These are phyloP conservation scores for Tenrec ecaudatus DNA, from an alignment of 2,113 vertebrate genomes.

Conservation along the genomic window DNA sequence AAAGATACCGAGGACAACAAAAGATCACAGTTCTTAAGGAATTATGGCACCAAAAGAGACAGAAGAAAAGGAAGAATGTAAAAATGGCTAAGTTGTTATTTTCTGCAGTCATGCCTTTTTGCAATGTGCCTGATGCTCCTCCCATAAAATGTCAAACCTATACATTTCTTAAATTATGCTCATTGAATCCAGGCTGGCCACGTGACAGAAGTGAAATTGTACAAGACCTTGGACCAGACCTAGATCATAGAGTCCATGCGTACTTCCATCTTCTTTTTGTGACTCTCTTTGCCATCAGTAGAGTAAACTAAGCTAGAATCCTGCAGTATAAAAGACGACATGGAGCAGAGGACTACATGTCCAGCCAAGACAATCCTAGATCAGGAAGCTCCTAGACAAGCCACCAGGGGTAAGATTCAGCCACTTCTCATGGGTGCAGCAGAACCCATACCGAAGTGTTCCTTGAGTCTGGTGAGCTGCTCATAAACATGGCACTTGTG, in stretches of 20 bases:
- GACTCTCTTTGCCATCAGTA: not conserved
- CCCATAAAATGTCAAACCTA: not conserved
- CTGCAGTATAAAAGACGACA: not conserved
- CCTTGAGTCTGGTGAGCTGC: too few relatives aligned
- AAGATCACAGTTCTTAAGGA: not conserved
- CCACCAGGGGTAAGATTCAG: too few relatives aligned
- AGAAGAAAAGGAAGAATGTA: not conserved
- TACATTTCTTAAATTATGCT: not conserved
- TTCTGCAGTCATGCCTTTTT: not conserved
- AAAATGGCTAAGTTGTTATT: not conserved
- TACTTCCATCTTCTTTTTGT: not conserved
- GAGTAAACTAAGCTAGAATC: not conserved
- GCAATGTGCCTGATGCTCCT: not conserved
- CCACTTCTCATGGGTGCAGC: too few relatives aligned
- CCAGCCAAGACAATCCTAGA: not conserved
- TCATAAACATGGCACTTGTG: too few relatives aligned
- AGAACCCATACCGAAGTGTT: too few relatives aligned
- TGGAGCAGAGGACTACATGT: not conserved
- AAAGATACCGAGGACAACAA: not conserved
- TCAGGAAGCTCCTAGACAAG: not conserved
- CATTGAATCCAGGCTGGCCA: not conserved
- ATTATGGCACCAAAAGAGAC: too few relatives aligned
- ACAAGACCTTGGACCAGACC: not conserved
- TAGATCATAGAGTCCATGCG: not conserved
- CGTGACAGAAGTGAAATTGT: not conserved